Base-by-base conservation (phyloP, 2,113 vertebrate species). In the Plotosus lineatus region DNA sequence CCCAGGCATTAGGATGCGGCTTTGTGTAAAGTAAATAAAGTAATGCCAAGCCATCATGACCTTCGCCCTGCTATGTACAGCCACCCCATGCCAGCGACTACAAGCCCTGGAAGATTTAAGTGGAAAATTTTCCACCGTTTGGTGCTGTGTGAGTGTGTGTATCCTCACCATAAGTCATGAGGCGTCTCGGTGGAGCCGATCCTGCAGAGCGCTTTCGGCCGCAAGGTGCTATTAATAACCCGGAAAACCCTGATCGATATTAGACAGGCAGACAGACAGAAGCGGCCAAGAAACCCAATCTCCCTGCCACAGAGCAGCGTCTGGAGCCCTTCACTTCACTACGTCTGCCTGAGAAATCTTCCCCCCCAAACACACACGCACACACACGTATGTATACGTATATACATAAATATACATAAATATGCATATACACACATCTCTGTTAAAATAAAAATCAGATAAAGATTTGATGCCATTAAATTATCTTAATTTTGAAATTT, bases 181-280 rank as follows among this genome's bases (percentile, higher is more conserved):
- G 38, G 75, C 36, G 40, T 58, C 56, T 50, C 44, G 3, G 14
- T 76, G 60, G 82, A 82, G 79, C 65, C 26, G 4, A 38, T 60
- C 33, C 77, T 80, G 73, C 74, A 63, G 72, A 75, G 65, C 55
- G 50, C 71, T 78, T 15, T 33, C 31, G 26, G 26, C 60, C 40
- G 58, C 44, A 60, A 19, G 8, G 42, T 1, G 40, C 85, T 89
- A 89, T 86, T 82, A 88, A 87, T 89, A 89, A 87, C 50, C 61
- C 77, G 87, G 87, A 87, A 84, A 86, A 77, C 83, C 87, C 87
- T 81, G 87, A 89, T 88, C 86, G 79, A 89, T 89, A 85, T 66
- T 60, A 80, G 85, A 77, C 83, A 80, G 63, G 71, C 85, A 86
- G 85, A 80, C 73, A 84, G 81, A 71, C 56, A 75, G 86, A 69